These are phyloP conservation scores for Drosophila quinaria DNA, from an alignment of 2,888 invertebrate genomes.

Conservation along the genomic window DNA sequence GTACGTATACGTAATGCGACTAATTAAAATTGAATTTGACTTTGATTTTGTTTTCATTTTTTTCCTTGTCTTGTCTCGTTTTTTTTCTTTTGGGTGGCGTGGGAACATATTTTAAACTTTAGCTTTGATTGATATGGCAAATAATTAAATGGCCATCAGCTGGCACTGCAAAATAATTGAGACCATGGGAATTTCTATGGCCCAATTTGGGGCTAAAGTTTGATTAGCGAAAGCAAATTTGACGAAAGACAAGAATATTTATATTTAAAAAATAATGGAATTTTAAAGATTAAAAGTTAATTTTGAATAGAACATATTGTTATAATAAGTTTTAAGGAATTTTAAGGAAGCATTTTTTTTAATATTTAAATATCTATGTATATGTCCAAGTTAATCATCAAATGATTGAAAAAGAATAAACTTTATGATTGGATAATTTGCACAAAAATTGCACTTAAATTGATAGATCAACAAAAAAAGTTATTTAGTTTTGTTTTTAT, in stretches of 20 bases:
- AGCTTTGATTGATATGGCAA: conserved; percentile 50
- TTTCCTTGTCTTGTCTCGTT: conserved; percentile 5
- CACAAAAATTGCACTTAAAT: no score
- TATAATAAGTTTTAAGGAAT: no score
- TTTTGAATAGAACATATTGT: no score
- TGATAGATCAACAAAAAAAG: no score
- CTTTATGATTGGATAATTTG: no score
- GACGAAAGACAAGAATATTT: neutral
- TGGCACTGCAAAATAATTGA: conserved; percentile 20
- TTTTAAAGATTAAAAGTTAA: no score
- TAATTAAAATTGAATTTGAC: conserved; percentile 73
- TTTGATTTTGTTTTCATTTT: conserved; percentile 33
- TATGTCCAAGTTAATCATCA: no score
- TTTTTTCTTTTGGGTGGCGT: conserved; percentile 46
- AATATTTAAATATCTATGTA: no score
- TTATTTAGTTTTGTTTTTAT: no score
- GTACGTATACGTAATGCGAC: conserved; percentile 76
- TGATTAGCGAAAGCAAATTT: neutral
- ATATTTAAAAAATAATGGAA: neutral
- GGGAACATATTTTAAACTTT: conserved; percentile 56
- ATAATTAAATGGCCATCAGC: conserved; percentile 57
- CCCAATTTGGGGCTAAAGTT: conserved; percentile 1
- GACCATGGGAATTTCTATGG: conserved; percentile 30
- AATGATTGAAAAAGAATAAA: no score
- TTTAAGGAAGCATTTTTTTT: no score